phyloP scores from a whole-genome alignment of 2,113 vertebrate genomes.

The Australoheros scitulus region DNA sequence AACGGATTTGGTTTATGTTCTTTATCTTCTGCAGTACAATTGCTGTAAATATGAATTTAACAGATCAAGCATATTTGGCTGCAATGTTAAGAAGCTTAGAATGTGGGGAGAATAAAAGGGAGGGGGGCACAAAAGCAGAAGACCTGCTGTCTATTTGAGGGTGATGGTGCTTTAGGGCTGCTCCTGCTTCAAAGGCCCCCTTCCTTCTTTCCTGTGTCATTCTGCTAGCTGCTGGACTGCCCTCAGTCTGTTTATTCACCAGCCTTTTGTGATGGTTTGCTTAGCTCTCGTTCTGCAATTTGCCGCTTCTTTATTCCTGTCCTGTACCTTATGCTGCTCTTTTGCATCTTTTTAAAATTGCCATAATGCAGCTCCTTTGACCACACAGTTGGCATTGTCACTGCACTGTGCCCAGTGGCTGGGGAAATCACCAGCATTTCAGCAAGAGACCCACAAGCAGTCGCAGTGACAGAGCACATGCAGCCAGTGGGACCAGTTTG shows the following conservation, averaged over 20 bases:
- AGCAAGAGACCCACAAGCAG: constrained; percentile 23
- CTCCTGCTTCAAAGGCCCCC: constrained; percentile 30
- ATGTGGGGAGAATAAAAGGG: constrained; percentile 32
- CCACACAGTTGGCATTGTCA: constrained; percentile 10
- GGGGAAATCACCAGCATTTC: constrained; percentile 36
- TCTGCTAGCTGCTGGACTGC: constrained; percentile 32
- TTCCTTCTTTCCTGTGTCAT: constrained; percentile 26
- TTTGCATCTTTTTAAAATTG: constrained; percentile 20
- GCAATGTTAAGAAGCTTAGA: constrained; percentile 77
- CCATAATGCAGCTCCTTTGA: constrained; percentile 30
- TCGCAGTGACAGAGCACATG: constrained; percentile 24
- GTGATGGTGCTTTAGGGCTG: constrained; percentile 37
- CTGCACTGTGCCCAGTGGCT: constrained; percentile 8
- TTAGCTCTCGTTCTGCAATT: constrained; percentile 30
- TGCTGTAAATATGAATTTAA: constrained; percentile 77
- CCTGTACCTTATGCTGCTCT: background rate
- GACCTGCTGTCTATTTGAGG: constrained; percentile 49
- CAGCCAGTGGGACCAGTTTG: constrained; percentile 58
- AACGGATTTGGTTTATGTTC: constrained; percentile 77
- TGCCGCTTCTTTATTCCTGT: constrained; percentile 1
- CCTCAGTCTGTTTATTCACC: constrained; percentile 47
- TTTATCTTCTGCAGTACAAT: constrained; percentile 76
- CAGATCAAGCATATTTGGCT: constrained; percentile 76
- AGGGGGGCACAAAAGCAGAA: constrained; percentile 32
- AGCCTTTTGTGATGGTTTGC: constrained; percentile 12